Base-by-base conservation (phyloP, 2,888 invertebrate species). In the Andrena hattorfiana region DNA sequence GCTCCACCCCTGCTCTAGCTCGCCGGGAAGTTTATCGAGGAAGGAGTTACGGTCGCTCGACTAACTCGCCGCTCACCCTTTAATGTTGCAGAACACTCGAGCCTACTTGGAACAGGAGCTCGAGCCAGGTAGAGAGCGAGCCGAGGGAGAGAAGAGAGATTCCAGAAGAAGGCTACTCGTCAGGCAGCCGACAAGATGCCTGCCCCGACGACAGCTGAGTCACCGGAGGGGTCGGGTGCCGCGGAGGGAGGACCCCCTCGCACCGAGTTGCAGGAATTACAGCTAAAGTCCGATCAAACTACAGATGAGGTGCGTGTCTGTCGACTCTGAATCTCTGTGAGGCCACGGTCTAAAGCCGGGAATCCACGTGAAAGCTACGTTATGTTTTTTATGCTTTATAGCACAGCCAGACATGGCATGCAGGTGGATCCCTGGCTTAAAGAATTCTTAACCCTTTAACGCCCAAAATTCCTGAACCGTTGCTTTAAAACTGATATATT, bases 211-310 rank as follows among this genome's bases (percentile, higher is more conserved):
- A 92, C 96, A 90, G 94, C 95, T 84, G 95, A 42, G 54, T 54
- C 94, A 81, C 94, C 94, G 90, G 92, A 95, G 90, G 94, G 95
- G 84, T 95, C 95, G 85, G 94, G 95, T 85, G 94, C 95, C 78
- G 95, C 95, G 91, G 95, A 95, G 93, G 96, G 96, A 94, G 96
- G 95, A 81, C 96, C 96, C 90, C 98, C 98, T 77, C 96, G 96
- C 94, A 97, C 98, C 90, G 98, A 98, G 95, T 95, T 98, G 92
- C 98, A 98, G 94, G 98, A 98, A 95, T 95, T 98, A 89, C 98
- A 98, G 94, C 95, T 97, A 94, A 96, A 96, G 94, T 95, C 98
- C 87, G 97, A 97, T 90, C 97, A 97, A 94, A 97, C 97, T 92
- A 98, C 98, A 91, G 98, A 98, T 97, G 98, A 98, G 94, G 98